Conservation (phyloP, 2,797 vertebrate species). For the Brachymystax lenok region DNA sequence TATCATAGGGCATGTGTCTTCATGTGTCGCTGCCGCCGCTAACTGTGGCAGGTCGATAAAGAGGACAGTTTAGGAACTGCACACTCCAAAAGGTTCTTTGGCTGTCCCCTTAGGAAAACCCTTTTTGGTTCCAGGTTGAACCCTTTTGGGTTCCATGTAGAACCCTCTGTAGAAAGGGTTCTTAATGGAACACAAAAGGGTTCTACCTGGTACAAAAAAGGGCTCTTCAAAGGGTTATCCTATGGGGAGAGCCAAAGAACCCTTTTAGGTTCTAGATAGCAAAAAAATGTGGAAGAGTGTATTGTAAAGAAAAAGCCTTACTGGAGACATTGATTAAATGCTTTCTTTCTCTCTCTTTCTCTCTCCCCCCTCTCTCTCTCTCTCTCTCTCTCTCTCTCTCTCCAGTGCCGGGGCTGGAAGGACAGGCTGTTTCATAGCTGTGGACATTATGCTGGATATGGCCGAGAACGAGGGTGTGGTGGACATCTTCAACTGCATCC, state of each 20-base stretch:
- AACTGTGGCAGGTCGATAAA: background rate
- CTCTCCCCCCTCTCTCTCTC: background rate
- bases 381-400: slow-evolving; percentile 1
- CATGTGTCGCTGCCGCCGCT: background rate
- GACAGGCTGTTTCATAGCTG: slow-evolving; percentile 96
- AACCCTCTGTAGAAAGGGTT: no score
- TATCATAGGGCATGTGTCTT: slow-evolving; percentile 4
- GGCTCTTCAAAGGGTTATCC: no score
- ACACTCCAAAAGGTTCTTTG: background rate
- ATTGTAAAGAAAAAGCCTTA: background rate
- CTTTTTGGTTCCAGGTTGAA: no score
- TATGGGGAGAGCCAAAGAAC: no score
- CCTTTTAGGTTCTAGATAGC: no score
- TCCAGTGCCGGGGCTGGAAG: slow-evolving; percentile 90
- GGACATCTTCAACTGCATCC: slow-evolving; percentile 97
- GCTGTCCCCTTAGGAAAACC: no score
- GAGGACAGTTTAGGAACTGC: background rate
- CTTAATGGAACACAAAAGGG: no score
- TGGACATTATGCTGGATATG: slow-evolving; percentile 99
- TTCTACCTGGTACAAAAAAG: no score
- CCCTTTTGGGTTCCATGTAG: no score
- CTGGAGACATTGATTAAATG: slow-evolving; percentile 11
- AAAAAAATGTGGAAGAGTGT: no score
- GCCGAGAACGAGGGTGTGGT: slow-evolving; percentile 97
- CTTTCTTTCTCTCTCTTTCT: slow-evolving; percentile 20